Evolutionary conservation across 1,140 invertebrate species (phyloP).

Genomic region (Apolygus lucorum): DNA sequence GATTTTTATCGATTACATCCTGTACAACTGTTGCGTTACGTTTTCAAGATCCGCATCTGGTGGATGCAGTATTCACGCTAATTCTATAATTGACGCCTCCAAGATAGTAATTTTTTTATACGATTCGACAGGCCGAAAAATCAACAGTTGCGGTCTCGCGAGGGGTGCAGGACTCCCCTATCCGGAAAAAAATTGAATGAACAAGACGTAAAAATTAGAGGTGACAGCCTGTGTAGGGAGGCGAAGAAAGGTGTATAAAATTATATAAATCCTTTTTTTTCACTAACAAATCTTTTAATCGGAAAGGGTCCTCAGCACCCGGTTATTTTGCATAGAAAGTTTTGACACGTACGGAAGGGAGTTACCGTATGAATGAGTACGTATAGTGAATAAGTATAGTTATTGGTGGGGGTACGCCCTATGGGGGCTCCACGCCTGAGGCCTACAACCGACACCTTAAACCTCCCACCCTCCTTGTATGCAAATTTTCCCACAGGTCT

Average conservation of each 20-base stretch:
- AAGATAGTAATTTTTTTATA: background rate
- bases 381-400: too few relatives aligned
- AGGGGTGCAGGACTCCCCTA: too few relatives aligned
- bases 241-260: conserved; percentile 3
- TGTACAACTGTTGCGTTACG: too few relatives aligned
- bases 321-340: conserved; percentile 9
- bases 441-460: conserved; percentile 7
- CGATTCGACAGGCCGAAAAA: too few relatives aligned
- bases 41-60: too few relatives aligned
- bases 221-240: background rate
- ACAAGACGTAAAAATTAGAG: too few relatives aligned
- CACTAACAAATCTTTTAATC: background rate
- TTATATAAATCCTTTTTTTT: background rate
- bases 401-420: too few relatives aligned
- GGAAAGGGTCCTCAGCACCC: background rate
- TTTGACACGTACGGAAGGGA: background rate
- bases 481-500: conserved; percentile 19
- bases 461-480: conserved; percentile 8
- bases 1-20: too few relatives aligned
- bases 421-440: background rate
- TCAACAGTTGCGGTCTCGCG: conserved; percentile 10
- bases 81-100: background rate
- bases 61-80: too few relatives aligned
- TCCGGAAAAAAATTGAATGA: too few relatives aligned
- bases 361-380: background rate